These are phyloP conservation scores for Simalia tracyae DNA, from an alignment of 2,797 vertebrate genomes.

Conservation along the genomic window DNA sequence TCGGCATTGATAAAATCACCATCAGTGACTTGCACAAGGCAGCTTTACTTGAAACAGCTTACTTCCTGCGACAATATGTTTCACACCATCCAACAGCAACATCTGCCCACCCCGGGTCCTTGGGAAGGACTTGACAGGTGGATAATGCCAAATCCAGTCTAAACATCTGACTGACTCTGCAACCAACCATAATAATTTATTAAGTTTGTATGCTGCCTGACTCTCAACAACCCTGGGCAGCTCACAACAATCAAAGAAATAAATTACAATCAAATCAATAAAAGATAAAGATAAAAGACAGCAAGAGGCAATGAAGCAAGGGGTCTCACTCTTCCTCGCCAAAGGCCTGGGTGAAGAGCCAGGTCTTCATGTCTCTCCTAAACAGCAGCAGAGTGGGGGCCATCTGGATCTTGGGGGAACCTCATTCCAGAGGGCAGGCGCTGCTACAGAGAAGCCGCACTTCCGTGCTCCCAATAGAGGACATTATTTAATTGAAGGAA, in stretches of 20 bases:
- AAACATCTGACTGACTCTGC: too few species aligned
- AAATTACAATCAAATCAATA: not conserved
- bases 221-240: not conserved
- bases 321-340: not conserved
- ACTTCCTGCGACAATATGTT: too few species aligned
- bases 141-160: too few species aligned
- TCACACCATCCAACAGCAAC: too few species aligned
- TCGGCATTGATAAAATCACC: too few species aligned
- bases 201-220: not conserved
- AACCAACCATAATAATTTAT: not conserved
- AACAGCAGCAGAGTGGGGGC: not conserved
- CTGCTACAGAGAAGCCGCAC: not conserved
- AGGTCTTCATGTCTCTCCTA: not conserved
- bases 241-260: not conserved
- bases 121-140: too few species aligned
- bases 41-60: too few species aligned
- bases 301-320: not conserved
- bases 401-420: not conserved
- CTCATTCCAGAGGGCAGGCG: not conserved
- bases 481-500: not conserved
- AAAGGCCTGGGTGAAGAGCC: not conserved
- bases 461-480: not conserved
- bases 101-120: too few species aligned
- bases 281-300: not conserved
- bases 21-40: too few species aligned